phyloP scores from a whole-genome alignment of 2,113 vertebrate genomes.

The Manacus vitellinus region DNA sequence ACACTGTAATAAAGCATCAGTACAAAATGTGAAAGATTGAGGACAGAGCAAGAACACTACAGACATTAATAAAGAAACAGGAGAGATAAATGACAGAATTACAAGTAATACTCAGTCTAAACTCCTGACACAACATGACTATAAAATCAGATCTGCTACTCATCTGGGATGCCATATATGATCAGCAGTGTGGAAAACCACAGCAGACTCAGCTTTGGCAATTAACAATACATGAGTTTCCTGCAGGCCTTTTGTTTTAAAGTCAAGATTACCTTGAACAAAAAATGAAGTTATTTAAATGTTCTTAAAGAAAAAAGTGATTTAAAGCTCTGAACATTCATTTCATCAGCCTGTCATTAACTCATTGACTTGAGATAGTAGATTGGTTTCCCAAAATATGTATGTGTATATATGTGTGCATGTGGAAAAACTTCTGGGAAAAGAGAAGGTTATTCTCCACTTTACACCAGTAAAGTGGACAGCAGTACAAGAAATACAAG shows the following conservation, averaged over 20 bases:
- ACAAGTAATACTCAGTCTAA: background rate
- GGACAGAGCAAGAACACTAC: background rate
- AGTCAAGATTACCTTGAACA: background rate
- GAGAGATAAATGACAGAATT: slow-evolving; percentile 41
- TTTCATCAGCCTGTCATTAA: background rate
- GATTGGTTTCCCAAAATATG: background rate
- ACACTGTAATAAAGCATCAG: slow-evolving; percentile 11
- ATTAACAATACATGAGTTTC: background rate
- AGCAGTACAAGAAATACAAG: background rate
- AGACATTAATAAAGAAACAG: slow-evolving; percentile 32
- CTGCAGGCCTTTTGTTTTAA: background rate
- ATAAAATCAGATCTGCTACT: background rate
- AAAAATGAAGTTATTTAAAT: background rate
- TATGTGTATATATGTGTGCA: background rate
- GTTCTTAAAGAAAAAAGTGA: background rate
- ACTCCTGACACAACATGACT: background rate
- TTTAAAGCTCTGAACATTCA: background rate
- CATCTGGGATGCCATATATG: background rate
- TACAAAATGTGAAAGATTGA: slow-evolving; percentile 51
- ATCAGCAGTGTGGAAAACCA: background rate
- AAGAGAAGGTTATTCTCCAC: background rate
- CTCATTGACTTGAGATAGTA: background rate
- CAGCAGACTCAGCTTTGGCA: background rate
- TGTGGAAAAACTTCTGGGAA: background rate
- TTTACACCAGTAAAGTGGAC: background rate